Evolutionary conservation across 2,113 vertebrate genomes (phyloP), one percentile per base, ranked within the genome.

Genomic region (Taxidea taxus): DNA sequence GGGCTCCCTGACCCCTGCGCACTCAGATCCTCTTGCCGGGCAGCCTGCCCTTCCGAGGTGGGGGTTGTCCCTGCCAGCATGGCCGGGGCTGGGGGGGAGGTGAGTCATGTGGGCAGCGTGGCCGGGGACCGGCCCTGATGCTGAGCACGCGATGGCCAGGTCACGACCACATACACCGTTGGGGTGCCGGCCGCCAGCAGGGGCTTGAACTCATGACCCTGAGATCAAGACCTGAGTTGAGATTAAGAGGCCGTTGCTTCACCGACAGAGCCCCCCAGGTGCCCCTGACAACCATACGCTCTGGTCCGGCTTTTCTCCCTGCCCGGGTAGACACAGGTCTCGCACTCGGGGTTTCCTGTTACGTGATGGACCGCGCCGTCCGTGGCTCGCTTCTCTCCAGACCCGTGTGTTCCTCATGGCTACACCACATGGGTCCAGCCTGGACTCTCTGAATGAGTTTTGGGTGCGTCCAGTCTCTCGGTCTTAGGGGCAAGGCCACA

Each of bases 291-390:
- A 12, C 27, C 3, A 6, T 13, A 42, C 7, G 16, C 18, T 51
- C 42, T 64, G 75, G 60, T 31, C 37, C 7, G 39, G 10, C 70
- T n/a, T n/a, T 11, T 60, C 8, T 16, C 54, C 5, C 1, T 14
- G 6, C 18, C 1, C 10, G 4, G 2, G 4, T 27, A 13, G 39
- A 4, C 44, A 1, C 1, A 3, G 0, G 0, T 4, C 0, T 13
- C 56, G 0, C 51, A 7, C 54, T 0, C n/a, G 0, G 6, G 14
- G 9, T 37, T 56, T 25, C 37, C 23, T 6, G 62, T 81, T 21
- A 2, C 6, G n/a, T 2, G 18, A 31, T 1, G 4, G 13, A 0
- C 12, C 0, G 0, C 4, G 0, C 16, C 0, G 20, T 16, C 21
- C 0, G 2, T 15, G 1, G 7, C 13, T 47, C 11, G 34, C 47